Conservation (phyloP, 2,797 vertebrate species). For the Pangasius larnaudii region DNA sequence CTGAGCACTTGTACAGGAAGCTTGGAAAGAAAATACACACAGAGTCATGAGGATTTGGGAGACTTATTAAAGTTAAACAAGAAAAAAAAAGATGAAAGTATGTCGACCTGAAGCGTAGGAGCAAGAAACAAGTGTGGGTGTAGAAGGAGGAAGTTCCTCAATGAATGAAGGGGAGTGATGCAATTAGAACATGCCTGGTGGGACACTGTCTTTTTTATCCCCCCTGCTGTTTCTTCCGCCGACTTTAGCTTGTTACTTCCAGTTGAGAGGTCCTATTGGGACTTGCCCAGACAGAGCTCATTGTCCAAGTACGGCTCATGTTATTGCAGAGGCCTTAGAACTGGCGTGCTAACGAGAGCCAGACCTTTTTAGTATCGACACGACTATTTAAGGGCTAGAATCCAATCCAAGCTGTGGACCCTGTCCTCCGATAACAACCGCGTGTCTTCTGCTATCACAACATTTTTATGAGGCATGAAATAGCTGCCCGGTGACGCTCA, state of each 20-base stretch:
- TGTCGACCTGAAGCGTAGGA: background rate
- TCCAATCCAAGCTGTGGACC: constrained; percentile 35
- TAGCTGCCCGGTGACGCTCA: constrained; percentile 47
- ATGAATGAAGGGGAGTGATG: constrained; percentile 60
- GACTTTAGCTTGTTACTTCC: constrained; percentile 81
- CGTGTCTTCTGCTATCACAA: constrained; percentile 50
- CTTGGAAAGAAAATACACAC: background rate
- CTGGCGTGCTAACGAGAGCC: constrained; percentile 53
- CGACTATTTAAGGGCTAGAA: constrained; percentile 62
- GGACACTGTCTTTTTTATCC: constrained; percentile 57
- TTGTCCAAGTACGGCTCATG: constrained; percentile 73
- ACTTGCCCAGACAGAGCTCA: constrained; percentile 78
- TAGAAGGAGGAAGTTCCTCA: constrained; percentile 51
- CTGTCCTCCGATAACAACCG: constrained; percentile 57
- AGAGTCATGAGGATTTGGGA: background rate
- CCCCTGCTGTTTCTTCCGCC: constrained; percentile 50
- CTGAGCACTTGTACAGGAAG: background rate
- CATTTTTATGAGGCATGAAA: constrained; percentile 49
- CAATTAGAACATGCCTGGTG: constrained; percentile 70
- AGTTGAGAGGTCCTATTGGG: constrained; percentile 83
- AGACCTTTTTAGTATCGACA: constrained; percentile 66
- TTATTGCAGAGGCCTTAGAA: constrained; percentile 79
- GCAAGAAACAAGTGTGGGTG: constrained; percentile 27
- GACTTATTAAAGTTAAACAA: background rate
- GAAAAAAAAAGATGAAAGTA: constrained; percentile 5